Evolutionary conservation across 53 echinoderm and acorn worm species (phyloP).

Genomic region (Holothuria scabra): DNA sequence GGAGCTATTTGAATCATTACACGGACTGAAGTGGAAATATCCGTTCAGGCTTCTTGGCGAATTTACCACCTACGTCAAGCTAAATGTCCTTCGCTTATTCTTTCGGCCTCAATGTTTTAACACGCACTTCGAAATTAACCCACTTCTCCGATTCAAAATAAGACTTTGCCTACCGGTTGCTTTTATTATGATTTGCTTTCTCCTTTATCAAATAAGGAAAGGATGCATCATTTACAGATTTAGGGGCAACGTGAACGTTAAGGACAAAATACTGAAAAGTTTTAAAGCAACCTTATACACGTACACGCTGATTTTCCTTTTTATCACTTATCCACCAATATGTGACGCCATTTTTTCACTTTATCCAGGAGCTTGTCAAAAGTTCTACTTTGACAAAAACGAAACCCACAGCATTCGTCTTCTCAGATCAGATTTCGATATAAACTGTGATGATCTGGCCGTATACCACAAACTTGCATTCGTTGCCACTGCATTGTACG

Average conservation of each 20-base stretch:
- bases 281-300: not conserved
- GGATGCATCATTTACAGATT: not conserved
- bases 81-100: not conserved
- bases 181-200: not conserved
- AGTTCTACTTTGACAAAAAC: conserved; percentile 46
- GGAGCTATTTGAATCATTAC: conserved; percentile 15
- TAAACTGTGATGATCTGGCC: conserved; percentile 24
- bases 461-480: conserved; percentile 41
- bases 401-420: not conserved
- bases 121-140: not conserved
- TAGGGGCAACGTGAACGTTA: not conserved
- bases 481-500: conserved; percentile 30
- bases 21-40: not conserved
- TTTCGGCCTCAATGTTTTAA: conserved; percentile 5
- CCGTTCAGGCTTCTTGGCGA: not conserved
- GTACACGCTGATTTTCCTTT: conserved; percentile 45
- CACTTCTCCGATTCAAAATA: not conserved
- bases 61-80: not conserved
- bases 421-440: conserved; percentile 55
- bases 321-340: conserved; percentile 51
- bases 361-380: conserved; percentile 52
- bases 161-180: not conserved
- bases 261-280: no score
- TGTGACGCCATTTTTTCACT: conserved; percentile 47
- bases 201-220: not conserved